Base-by-base conservation (phyloP, 1,140 invertebrate species). In the Drosophila mayri region DNA sequence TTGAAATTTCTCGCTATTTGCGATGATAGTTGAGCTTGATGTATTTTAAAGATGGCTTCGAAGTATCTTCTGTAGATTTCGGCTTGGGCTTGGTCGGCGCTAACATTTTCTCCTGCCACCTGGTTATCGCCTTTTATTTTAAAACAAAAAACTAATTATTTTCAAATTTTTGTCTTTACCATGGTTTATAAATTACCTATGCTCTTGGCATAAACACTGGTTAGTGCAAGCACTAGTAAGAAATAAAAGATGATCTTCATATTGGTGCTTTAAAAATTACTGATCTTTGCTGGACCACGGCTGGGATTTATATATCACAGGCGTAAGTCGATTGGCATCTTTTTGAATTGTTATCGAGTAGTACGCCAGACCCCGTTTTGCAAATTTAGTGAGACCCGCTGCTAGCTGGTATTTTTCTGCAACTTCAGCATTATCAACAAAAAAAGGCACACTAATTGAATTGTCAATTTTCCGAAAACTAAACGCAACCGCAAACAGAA, bases 401-500 rank as follows among this genome's bases (percentile, higher is more conserved):
- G 40, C n/a, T 7, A 16, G 40, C 9, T 18, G n/a, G n/a, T 4
- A n/a, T 41, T 41, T 41, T 41, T 4, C 40, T 3, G n/a, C n/a
- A 18, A 41, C 10, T 18, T 41, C 2, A 41, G 40, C 9, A 41
- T 41, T 41, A 5, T 41, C n/a, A 10, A 18, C n/a, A 9, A 11
- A 43, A 11, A 18, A 14, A 7, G 5, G 22, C 22, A 28, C 46
- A 49, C 16, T 28, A 28, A 49, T 49, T 49, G 9, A 28, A 49
- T 47, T 47, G 44, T 47, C 14, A 16, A n/a, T 14, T 50, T 50
- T 50, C n/a, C 10, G n/a, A 14, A 52, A 52, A 35, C 30, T 35
- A 20, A 75, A 52, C 3, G 40, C 40, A 41, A 41, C 40, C n/a
- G 40, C 38, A 40, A 41, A 46, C 47, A 63, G n/a, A 43, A 47